Conservation (phyloP, 1,140 invertebrate species). For the Dendroctonus valens region DNA sequence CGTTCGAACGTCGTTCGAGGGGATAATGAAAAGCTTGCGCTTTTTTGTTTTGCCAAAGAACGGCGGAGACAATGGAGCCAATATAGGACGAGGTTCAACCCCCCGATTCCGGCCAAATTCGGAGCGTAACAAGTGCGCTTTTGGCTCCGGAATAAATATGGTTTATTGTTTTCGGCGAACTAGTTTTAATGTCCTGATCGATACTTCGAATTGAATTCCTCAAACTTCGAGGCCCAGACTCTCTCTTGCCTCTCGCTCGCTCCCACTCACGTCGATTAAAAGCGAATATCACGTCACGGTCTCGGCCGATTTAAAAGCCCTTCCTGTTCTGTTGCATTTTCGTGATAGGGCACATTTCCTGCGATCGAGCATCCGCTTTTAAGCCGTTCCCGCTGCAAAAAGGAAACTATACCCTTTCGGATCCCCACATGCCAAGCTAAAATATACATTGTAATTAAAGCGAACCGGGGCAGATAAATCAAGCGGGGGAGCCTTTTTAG, state of each 20-base stretch:
- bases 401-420: constrained; percentile 26
- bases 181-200: background rate
- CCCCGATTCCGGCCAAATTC: background rate
- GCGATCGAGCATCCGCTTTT: constrained; percentile 24
- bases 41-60: constrained; percentile 21
- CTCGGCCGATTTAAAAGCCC: constrained; percentile 11
- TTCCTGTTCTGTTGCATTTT: constrained; percentile 20
- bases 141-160: constrained; percentile 2
- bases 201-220: too few species aligned
- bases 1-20: constrained; percentile 3
- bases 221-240: too few species aligned
- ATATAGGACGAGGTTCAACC: constrained; percentile 14
- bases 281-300: constrained; percentile 7
- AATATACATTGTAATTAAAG: constrained; percentile 27
- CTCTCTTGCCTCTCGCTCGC: too few species aligned
- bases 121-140: constrained; percentile 7
- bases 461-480: constrained; percentile 10
- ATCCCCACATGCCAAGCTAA: constrained; percentile 16
- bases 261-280: constrained; percentile 1
- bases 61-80: constrained; percentile 13
- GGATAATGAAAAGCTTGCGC: constrained; percentile 15
- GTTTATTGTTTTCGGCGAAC: constrained; percentile 4
- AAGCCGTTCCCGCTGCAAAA: constrained; percentile 10
- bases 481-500: constrained; percentile 5
- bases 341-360: constrained; percentile 27